Evolutionary conservation across 2,888 invertebrate species (phyloP).

Genomic region (Alloscopus bannaensis): DNA sequence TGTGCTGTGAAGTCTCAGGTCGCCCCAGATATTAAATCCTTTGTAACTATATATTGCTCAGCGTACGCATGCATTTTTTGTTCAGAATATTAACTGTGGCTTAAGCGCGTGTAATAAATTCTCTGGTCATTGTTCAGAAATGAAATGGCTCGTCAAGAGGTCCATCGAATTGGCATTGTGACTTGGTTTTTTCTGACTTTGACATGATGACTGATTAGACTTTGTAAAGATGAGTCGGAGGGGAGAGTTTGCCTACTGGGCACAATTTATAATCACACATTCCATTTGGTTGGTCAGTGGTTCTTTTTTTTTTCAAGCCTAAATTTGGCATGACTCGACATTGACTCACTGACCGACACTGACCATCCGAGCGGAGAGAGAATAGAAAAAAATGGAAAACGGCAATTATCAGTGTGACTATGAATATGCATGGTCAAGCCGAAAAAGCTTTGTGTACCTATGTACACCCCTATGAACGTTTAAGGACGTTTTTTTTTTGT

Average conservation of each 20-base stretch:
- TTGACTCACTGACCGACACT: constrained; percentile 1
- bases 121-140: background rate
- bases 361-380: background rate
- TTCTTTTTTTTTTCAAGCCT: background rate
- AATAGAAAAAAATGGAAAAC: background rate
- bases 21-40: too few relatives aligned
- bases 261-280: background rate
- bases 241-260: background rate
- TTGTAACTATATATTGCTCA: background rate
- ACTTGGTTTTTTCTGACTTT: background rate
- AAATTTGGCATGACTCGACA: background rate
- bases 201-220: background rate
- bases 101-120: background rate
- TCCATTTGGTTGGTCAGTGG: background rate
- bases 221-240: background rate
- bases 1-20: too few relatives aligned
- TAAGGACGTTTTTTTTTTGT: too few relatives aligned
- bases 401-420: background rate
- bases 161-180: background rate
- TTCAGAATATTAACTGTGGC: background rate
- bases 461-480: too few relatives aligned
- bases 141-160: background rate
- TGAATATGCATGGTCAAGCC: background rate
- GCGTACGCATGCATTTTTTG: background rate
- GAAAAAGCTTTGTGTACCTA: background rate